These are phyloP conservation scores for Misgurnus mizolepis DNA, from an alignment of 2,113 vertebrate species.

Conservation along the genomic window DNA sequence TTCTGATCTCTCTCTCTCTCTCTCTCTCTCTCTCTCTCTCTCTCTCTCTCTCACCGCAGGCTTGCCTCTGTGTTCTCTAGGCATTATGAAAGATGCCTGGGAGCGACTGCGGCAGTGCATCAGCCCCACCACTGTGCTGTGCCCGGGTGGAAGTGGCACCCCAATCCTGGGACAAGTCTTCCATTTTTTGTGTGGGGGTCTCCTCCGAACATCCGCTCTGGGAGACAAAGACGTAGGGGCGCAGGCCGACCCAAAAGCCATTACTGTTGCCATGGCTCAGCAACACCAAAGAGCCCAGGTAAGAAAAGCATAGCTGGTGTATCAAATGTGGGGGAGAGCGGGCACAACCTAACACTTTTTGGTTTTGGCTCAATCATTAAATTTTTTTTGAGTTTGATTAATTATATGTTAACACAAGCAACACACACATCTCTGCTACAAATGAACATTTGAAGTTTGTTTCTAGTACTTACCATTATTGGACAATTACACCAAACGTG, in stretches of 20 bases:
- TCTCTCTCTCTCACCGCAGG: constrained; percentile 54
- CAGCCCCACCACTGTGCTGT: constrained; percentile 64
- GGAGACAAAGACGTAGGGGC: constrained; percentile 58
- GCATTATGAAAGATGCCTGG: constrained; percentile 81
- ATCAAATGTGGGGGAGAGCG: no score
- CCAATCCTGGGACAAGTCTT: constrained; percentile 76
- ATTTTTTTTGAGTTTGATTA: no score
- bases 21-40: no score
- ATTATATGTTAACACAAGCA: no score
- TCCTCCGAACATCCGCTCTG: constrained; percentile 55
- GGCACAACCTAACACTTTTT: no score
- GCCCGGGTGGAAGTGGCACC: constrained; percentile 57
- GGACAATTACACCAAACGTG: no score
- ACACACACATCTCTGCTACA: no score
- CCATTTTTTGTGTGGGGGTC: constrained; percentile 74
- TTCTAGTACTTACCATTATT: no score
- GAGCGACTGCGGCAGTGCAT: constrained; percentile 78
- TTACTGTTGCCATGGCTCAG: constrained; percentile 74
- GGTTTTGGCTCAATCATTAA: no score
- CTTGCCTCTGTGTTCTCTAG: constrained; percentile 76
- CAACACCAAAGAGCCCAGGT: constrained; percentile 81
- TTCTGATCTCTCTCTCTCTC: neutral
- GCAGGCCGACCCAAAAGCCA: constrained; percentile 74
- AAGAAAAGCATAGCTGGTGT: neutral
- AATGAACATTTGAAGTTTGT: no score